phyloP scores from a whole-genome alignment of 2,113 vertebrate species.

The cattle (Bos taurus) region ARS-UCD2.0 NC_037352.1:24411001-24411500 shows the following conservation, averaged over 20 bases:
- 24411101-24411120: not conserved
- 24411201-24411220: not conserved
- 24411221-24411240: not conserved
- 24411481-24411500: not conserved
- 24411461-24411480: not conserved
- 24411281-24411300: not conserved
- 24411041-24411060: not conserved
- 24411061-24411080: not conserved
- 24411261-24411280: not conserved
- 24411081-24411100: not conserved
- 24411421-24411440: constrained; percentile 40
- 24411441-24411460: constrained; percentile 50
- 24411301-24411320: not conserved
- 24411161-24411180: not conserved
- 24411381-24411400: not conserved
- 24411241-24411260: not conserved
- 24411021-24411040: not conserved
- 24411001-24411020: not conserved
- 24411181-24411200: not conserved
- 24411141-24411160: not conserved
- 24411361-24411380: not conserved
- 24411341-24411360: not conserved
- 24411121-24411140: not conserved
- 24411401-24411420: not conserved
- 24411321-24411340: not conserved